Base-by-base conservation (phyloP, 2,113 vertebrate genomes). In the Psammodynastes pulverulentus region DNA sequence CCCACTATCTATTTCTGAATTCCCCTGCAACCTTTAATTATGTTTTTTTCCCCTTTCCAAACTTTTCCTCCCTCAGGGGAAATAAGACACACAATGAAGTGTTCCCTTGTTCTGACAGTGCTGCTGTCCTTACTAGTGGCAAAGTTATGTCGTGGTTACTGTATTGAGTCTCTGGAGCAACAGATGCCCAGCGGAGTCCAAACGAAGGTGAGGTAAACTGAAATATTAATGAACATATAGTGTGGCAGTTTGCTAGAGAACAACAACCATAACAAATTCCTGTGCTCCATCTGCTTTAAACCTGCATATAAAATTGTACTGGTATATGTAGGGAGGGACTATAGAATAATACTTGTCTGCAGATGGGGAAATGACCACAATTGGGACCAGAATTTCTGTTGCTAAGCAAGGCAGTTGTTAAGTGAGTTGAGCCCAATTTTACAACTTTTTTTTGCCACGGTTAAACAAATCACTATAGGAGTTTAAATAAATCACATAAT, bases 151-250 rank as follows among this genome's bases (percentile, higher is more conserved):
- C 52, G 58, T 12, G 87, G 87, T 85, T 92, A 92, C 49, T 92
- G 91, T 9, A 26, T 84, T 58, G 91, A 84, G 51, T 86, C 91
- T 51, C 91, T 62, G 53, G 91, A 92, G 87, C 91, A 89, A 56
- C 91, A 86, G 79, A 24, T 85, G 52, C 72, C 91, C 34, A 92
- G 72, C 7, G 53, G 91, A 85, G 84, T 92, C 21, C 87, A 92
- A 26, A 84, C 53, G 49, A 92, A 92, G 91, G 91, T 89, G 87
- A 92, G 87, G 13, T 45, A 15, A 24, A 23, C 58, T 79, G 34
- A 54, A n/a, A 29, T 91, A 19, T 39, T 24, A 19, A 26, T 9
- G 34, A 39, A 52, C 48, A 43, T 19, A 9, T 21, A 9, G 24
- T 86, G 21, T 67, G 46, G 15, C 2, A 13, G 24, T 45, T 87